Evolutionary conservation across 1,140 invertebrate species (phyloP), one percentile per base, ranked within the genome.

Genomic region (Limonius californicus): DNA sequence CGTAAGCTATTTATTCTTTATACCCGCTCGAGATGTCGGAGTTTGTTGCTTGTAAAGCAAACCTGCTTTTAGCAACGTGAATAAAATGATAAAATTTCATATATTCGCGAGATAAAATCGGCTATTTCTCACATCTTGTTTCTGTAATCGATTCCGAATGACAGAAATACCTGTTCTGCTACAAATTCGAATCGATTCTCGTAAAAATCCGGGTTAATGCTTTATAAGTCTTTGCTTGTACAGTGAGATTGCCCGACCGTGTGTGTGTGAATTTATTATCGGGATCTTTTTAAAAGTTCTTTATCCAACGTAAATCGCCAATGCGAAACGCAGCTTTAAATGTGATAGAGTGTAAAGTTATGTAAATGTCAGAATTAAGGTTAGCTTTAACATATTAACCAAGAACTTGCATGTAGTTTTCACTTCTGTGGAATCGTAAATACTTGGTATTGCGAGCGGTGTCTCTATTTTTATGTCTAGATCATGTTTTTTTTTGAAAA

Each of bases 401-500:
- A 50, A 50, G 45, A 50, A 50, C 16, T 50, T 19, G n/a, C 45
- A 50, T 50, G 45, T 21, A 50, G 16, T 50, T 50, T 18, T 19
- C 16, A 12, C 20, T 50, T 50, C 45, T 50, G 9, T 50, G 16
- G 8, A 50, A 50, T 18, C 45, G 15, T 50, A 19, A 50, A 50
- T 21, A 21, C 20, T 50, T 14, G 9, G 15, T 9, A 39, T 50
- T 50, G 45, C 45, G 20, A 18, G 12, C 12, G 7, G 45, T 14
- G 45, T 15, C 42, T 45, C 20, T 18, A 50, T 50, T 50, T 50
- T 50, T 50, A 19, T 11, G n/a, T 50, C 16, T 21, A 50, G 20
- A 50, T 18, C 45, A 2, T 50, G 45, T 21, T 50, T 20, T 59
- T 54, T 39, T 59, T 54, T 39, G 32, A 55, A 61, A 61, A 55